Percentiles rank a stretch among this genome's conserved stretches.
Evolutionary conservation across 2,113 vertebrate genomes (phyloP).

Genomic region (Megaceryle maxima): DNA sequence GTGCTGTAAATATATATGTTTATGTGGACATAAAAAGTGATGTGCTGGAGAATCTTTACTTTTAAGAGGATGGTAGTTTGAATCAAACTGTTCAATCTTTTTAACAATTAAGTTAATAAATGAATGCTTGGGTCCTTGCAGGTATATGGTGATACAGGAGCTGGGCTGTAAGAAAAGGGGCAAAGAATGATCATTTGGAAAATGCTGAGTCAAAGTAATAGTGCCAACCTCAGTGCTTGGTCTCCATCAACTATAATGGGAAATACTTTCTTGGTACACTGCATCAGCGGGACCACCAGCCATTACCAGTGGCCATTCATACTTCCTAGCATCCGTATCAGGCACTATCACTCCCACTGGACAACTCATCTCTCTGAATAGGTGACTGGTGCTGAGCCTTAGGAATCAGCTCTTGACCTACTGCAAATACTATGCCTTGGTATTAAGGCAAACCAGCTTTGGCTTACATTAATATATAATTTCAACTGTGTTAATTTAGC

Average conservation of each 20-base stretch:
- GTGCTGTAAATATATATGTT: neutral
- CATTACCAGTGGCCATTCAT: neutral
- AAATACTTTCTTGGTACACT: neutral
- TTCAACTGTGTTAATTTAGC: neutral
- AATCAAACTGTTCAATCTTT: neutral
- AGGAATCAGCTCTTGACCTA: neutral
- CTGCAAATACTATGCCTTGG: neutral
- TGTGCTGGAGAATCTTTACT: neutral
- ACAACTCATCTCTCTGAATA: neutral
- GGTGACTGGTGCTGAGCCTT: neutral
- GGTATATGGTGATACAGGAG: neutral
- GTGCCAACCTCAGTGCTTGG: accelerated
- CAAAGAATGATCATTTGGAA: neutral
- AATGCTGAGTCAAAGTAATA: neutral
- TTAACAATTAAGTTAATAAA: neutral
- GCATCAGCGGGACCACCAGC: neutral
- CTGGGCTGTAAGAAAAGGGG: neutral
- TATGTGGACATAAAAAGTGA: neutral
- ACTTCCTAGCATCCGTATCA: neutral
- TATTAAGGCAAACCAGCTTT: neutral
- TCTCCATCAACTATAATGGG: accelerated
- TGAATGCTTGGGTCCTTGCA: neutral
- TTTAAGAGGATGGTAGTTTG: neutral
- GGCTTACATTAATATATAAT: neutral
- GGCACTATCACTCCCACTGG: neutral